Evolutionary conservation across 2,888 invertebrate species (phyloP).

Genomic region (Melanophora roralis): DNA sequence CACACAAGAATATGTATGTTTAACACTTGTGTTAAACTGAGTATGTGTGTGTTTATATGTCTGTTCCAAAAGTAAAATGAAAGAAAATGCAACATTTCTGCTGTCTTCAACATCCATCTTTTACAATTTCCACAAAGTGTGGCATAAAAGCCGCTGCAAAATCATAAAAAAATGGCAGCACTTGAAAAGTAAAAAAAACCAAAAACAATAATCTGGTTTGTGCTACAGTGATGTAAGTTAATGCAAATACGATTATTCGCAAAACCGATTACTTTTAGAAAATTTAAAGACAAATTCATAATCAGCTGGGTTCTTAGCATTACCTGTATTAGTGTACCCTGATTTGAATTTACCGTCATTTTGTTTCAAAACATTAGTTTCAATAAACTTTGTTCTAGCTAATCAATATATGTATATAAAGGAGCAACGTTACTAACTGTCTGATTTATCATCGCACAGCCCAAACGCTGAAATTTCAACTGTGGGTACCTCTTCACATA

Average conservation of each 20-base stretch:
- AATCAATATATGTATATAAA: no score
- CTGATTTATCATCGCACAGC: no score
- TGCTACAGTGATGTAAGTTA: no score
- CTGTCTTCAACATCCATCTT: not conserved
- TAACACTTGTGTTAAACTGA: not conserved
- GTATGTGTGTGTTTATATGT: not conserved
- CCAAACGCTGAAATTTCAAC: no score
- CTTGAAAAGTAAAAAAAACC: no score
- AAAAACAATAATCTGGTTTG: not conserved
- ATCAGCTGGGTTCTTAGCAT: no score
- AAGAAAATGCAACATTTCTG: slow-evolving; percentile 23
- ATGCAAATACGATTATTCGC: not conserved
- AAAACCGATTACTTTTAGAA: not conserved
- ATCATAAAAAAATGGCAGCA: not conserved
- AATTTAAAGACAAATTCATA: not conserved
- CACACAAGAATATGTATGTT: not conserved
- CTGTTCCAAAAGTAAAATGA: not conserved
- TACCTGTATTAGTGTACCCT: no score
- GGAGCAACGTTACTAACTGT: no score
- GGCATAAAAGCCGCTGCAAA: slow-evolving; percentile 2
- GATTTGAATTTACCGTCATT: no score
- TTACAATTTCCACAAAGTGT: slow-evolving; percentile 8
- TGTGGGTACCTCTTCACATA: no score
- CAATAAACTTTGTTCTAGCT: no score
- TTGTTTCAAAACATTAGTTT: no score